A percentile compares a stretch with the other conserved stretches of the same genome.
These are phyloP conservation scores for Falco punctatus DNA, from an alignment of 2,113 vertebrate species.

Conservation along the genomic window DNA sequence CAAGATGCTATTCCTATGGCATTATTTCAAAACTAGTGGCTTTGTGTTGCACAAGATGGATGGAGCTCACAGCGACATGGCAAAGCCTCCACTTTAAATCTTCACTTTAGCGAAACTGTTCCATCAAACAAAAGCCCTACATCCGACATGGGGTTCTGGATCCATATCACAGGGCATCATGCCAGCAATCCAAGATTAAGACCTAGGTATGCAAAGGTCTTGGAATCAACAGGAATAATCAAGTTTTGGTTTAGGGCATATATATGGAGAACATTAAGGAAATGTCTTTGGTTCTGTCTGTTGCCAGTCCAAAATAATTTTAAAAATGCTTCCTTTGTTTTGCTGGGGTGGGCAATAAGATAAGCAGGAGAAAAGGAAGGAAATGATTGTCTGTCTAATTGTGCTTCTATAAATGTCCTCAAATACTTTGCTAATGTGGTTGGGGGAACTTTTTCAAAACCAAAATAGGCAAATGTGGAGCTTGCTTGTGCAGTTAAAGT, in stretches of 20 bases:
- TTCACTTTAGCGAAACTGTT: background rate
- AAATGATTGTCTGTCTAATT: constrained; percentile 17
- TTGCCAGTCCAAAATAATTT: background rate
- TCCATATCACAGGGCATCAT: background rate
- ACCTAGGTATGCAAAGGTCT: background rate
- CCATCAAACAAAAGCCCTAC: background rate
- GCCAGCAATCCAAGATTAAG: background rate
- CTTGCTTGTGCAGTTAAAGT: background rate
- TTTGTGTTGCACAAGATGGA: constrained; percentile 41
- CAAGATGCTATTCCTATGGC: constrained; percentile 2
- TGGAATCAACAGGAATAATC: background rate
- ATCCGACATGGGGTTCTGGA: background rate
- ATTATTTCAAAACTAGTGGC: constrained; percentile 47
- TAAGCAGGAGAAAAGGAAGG: background rate
- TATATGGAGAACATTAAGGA: background rate
- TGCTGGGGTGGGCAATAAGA: background rate
- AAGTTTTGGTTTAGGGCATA: background rate
- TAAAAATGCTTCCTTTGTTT: constrained; percentile 4
- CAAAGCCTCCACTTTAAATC: background rate
- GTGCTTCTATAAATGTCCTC: constrained; percentile 18
- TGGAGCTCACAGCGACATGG: background rate
- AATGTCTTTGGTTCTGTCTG: background rate
- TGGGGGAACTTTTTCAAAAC: background rate
- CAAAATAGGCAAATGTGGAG: background rate
- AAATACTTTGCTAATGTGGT: constrained; percentile 11